phyloP scores from a whole-genome alignment of 30 jellyfish, hydroid and myxozoan species.

The Chironex yamaguchii region DNA sequence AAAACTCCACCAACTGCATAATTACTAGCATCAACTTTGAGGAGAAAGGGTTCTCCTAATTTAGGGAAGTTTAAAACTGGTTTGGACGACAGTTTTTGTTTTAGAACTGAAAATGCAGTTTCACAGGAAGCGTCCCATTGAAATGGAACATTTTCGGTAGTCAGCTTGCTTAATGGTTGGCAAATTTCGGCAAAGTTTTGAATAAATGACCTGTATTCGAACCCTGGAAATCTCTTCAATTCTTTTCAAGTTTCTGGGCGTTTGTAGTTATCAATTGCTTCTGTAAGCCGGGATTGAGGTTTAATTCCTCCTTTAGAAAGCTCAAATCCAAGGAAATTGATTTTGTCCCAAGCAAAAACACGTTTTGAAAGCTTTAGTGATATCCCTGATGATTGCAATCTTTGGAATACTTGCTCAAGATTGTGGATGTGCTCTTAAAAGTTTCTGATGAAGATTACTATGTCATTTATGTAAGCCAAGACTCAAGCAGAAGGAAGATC shows the following conservation, averaged over 20 bases:
- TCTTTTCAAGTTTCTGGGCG: slow-evolving; percentile 55
- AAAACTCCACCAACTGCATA: slow-evolving; percentile 17
- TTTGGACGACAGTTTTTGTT: slow-evolving; percentile 42
- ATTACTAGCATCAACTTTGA: slow-evolving; percentile 52
- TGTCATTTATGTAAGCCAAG: slow-evolving; percentile 59
- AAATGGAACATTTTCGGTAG: slow-evolving; percentile 43
- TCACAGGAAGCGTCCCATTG: slow-evolving; percentile 55
- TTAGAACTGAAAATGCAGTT: slow-evolving; percentile 14
- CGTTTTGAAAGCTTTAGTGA: slow-evolving; percentile 58
- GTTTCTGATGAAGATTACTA: slow-evolving; percentile 17
- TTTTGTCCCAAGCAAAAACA: slow-evolving; percentile 38
- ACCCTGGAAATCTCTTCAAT: slow-evolving; percentile 37
- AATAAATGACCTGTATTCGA: slow-evolving; percentile 49
- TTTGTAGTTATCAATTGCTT: slow-evolving; percentile 9
- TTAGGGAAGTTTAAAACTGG: slow-evolving; percentile 45
- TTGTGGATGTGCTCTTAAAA: slow-evolving; percentile 63
- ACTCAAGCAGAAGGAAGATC: slow-evolving; percentile 48
- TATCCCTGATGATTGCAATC: slow-evolving; percentile 17
- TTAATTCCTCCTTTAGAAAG: slow-evolving; percentile 58
- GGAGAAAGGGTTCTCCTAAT: slow-evolving; percentile 43
- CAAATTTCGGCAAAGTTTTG: slow-evolving; percentile 33
- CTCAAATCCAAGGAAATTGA: slow-evolving; percentile 54
- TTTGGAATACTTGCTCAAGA: slow-evolving; percentile 39
- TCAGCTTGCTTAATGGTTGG: slow-evolving; percentile 49
- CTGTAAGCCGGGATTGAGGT: slow-evolving; percentile 65